phyloP scores from a whole-genome alignment of 1,140 invertebrate species.

The Calliopsis andreniformis region DNA sequence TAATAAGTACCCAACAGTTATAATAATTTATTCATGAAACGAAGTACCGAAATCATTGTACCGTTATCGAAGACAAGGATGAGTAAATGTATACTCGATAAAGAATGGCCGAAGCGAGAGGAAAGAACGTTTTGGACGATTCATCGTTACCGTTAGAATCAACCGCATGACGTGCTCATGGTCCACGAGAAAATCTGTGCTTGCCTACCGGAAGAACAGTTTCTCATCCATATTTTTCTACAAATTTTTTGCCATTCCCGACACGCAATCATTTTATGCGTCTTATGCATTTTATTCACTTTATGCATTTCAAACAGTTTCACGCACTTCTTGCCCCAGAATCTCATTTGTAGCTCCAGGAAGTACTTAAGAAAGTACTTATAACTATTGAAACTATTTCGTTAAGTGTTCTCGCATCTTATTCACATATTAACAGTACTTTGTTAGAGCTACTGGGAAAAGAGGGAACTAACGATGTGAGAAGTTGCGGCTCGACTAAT shows the following conservation, averaged over 20 bases:
- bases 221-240: slow-evolving; percentile 1
- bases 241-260: too few relatives aligned
- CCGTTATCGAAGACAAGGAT: slow-evolving; percentile 73
- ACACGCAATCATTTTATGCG: too few relatives aligned
- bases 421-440: slow-evolving; percentile 41
- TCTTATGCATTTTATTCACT: too few relatives aligned
- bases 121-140: slow-evolving; percentile 71
- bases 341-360: not conserved
- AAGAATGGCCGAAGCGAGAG: slow-evolving; percentile 36
- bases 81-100: slow-evolving; percentile 61
- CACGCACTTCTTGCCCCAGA: not conserved
- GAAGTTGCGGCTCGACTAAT: slow-evolving; percentile 44
- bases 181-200: slow-evolving; percentile 32
- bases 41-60: slow-evolving; percentile 73
- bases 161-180: slow-evolving; percentile 43
- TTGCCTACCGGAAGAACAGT: not conserved
- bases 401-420: slow-evolving; percentile 26
- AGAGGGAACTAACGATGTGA: slow-evolving; percentile 34
- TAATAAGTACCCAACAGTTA: slow-evolving; percentile 61
- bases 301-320: too few relatives aligned
- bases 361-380: not conserved
- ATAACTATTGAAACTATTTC: not conserved
- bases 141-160: slow-evolving; percentile 70
- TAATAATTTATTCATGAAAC: slow-evolving; percentile 75
- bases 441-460: not conserved